Evolutionary conservation across 1,140 invertebrate genomes (phyloP), one percentile per base, ranked within the genome.

Genomic region (Drosophila kepulauana): DNA sequence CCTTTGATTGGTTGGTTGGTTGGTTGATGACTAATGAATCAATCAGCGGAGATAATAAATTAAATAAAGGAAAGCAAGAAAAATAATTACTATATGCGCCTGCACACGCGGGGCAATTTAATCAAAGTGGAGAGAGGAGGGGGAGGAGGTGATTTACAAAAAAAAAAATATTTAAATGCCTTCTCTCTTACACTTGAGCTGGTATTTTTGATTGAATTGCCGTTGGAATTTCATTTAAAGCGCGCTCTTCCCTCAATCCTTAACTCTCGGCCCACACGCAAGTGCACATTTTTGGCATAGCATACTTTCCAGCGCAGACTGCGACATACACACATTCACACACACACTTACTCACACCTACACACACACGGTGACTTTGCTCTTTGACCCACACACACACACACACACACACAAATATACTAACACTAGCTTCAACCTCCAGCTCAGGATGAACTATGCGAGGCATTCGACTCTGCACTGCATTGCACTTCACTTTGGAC

Each of bases 191-290:
- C 64, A 52, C 25, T 11, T 20, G 41, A 51, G 25, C 38, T 15
- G 16, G 8, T 28, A 68, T 35, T 33, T 65, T 45, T 64, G 52
- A 57, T 78, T 68, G 70, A 64, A 76, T 75, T 73, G 15, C 65
- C 72, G 56, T 63, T 48, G 71, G 80, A 81, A 82, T 82, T 82
- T 82, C 66, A 82, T 82, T 82, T 82, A 71, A 82, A 82, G 77
- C 33, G 52, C 51, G 52, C 51, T 75, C 38, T 30, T 48, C 46
- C 30, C 61, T 8, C 48, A 38, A 38, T 52, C 20, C 45, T 45
- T 20, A 33, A 15, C 46, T 69, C 7, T 25, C 20, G 20, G 46
- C n/a, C 58, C 41, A 30, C 54, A 69, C 59, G 73, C 73, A 81
- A 67, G 54, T 80, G 54, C 68, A 81, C 56, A 81, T 81, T 78